Base-by-base conservation (phyloP, 64 coral and sea anemone species). In the Acropora yongei region DNA sequence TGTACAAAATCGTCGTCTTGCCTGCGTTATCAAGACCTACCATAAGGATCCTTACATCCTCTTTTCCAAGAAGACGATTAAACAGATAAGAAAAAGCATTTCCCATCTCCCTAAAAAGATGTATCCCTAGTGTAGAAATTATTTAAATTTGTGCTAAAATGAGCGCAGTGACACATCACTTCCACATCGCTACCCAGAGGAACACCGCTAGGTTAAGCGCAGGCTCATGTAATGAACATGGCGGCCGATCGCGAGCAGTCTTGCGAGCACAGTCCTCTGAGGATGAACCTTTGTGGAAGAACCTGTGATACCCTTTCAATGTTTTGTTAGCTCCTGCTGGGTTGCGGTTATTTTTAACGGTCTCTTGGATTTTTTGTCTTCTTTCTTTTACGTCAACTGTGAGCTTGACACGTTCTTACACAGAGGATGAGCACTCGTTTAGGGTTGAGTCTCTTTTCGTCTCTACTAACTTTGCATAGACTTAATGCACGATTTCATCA, bases 1-100 rank as follows among this genome's bases (percentile, higher is more conserved):
- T 79, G 71, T 99, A 99, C 77, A 99, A 93, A 85, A 99, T 99
- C 44, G 97, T 99, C 8, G 97, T 99, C 87, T 99, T 99, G 4
- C 97, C 97, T 0, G 97, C 97, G 86, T 96, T 99, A 55, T 99
- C 97, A 47, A 99, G 75, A 14, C 97, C 97, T 2, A 99, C 90
- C 97, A 99, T 99, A 14, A 99, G 84, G 50, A 99, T 99, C 58
- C 97, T 93, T 17, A 91, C 91, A 39, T 99, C 97, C 68, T 99
- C 97, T 78, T 95, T 96, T 20, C 97, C 97, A 7, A 99, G 74
- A 57, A 99, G 89, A 84, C 94, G 94, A 76, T 72, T 81, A 74
- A 96, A 96, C 73, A 99, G 73, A 75, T 80, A 86, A 30, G 97
- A 90, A 74, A 99, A 95, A 47, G 95, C 47, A 90, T 87, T 93